These are phyloP conservation scores for Sprattus sprattus DNA, from an alignment of 2,113 vertebrate genomes.

Conservation along the genomic window DNA sequence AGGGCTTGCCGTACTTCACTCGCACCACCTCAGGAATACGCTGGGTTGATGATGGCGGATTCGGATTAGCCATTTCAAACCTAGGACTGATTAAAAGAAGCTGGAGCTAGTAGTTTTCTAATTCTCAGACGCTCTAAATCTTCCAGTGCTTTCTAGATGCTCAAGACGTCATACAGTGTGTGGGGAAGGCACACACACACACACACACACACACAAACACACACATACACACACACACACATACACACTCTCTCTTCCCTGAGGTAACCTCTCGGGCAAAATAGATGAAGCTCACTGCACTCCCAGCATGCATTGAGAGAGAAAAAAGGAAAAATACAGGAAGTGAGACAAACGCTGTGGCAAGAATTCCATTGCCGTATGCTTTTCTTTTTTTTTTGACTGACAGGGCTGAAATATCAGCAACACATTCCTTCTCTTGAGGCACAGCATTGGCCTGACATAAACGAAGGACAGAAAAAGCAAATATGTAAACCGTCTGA, in stretches of 20 bases:
- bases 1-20: conserved; percentile 28
- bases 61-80: conserved; percentile 21
- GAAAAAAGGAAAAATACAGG: conserved; percentile 32
- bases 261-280: not conserved
- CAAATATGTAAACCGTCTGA: not conserved
- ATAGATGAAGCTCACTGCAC: not conserved
- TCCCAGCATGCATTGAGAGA: not conserved
- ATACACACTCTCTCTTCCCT: not conserved
- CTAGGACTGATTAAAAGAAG: conserved; percentile 36
- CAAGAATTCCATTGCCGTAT: conserved; percentile 14
- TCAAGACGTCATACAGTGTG: no score
- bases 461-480: conserved; percentile 11
- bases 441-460: not conserved
- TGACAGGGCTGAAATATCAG: conserved; percentile 55
- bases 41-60: conserved; percentile 15
- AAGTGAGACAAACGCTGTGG: conserved; percentile 38
- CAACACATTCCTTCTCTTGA: conserved; percentile 52
- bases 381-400: conserved; percentile 23
- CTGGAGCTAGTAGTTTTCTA: no score
- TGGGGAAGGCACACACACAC: no score
- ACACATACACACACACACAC: not conserved
- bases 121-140: no score
- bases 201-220: not conserved
- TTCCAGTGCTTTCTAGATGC: no score
- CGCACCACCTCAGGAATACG: conserved; percentile 25